A percentile compares a stretch with the other conserved stretches of the same genome.
phyloP scores from a whole-genome alignment of 2,888 invertebrate genomes.

The Ennomos fuscantarius region DNA sequence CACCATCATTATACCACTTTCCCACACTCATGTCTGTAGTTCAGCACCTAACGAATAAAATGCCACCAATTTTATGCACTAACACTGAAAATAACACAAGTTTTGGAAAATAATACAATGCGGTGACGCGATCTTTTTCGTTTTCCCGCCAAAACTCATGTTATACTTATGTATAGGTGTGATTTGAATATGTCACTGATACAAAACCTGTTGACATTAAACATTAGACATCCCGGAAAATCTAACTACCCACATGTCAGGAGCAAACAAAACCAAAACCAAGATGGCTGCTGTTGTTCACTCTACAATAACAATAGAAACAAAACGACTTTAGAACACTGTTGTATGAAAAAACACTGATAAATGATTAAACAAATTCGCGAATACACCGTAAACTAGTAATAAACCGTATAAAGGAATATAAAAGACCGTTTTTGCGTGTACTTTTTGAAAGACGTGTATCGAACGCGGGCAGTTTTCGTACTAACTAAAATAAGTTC shows the following conservation, averaged over 20 bases:
- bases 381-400: constrained; percentile 36
- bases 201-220: constrained; percentile 27
- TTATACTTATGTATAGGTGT: no score
- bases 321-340: constrained; percentile 13
- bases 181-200: constrained; percentile 2
- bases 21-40: no score
- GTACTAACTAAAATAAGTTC: constrained; percentile 79
- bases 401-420: constrained; percentile 23
- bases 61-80: no score
- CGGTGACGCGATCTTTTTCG: no score
- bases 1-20: no score
- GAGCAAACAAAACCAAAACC: constrained; percentile 57
- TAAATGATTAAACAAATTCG: constrained; percentile 29
- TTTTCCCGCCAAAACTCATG: no score
- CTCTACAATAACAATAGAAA: constrained; percentile 33
- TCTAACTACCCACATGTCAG: constrained; percentile 45
- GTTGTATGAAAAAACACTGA: constrained; percentile 18
- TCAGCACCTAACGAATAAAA: no score
- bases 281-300: constrained; percentile 52
- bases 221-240: constrained; percentile 53
- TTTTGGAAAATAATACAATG: no score
- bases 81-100: no score
- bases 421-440: constrained; percentile 31
- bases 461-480: constrained; percentile 60
- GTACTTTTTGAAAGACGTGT: constrained; percentile 51